Base-by-base conservation (phyloP, 2,888 invertebrate species). In the Merodon equestris region DNA sequence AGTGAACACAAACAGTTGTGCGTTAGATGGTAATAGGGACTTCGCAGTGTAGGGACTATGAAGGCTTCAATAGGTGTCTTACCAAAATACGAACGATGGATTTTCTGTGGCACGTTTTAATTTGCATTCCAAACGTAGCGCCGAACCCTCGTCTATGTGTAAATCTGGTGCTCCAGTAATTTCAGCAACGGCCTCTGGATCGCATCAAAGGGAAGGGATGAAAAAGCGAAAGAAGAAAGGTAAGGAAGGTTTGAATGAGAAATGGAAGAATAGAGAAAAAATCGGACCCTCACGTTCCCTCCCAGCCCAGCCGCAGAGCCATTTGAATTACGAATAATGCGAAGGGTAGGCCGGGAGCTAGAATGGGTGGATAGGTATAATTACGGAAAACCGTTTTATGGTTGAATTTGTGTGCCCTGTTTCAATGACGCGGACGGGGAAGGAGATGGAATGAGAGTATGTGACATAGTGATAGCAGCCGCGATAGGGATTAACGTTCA, bases 51-150 rank as follows among this genome's bases (percentile, higher is more conserved):
- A 40, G 45, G 9, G n/a, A 36, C n/a, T n/a, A n/a, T n/a, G 15
- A 45, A 0, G 34, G 42, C 19, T 17, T 9, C 17, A 1, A 17
- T 54, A 17, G 47, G 50, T 38, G 34, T 81, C 86, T 85, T 85
- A 89, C 89, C 89, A 89, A 85, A 89, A 89, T 10, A 89, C 89
- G 84, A 87, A 89, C 48, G 87, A 85, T 48, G 89, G 89, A 82
- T 87, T 88, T 83, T 89, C 89, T 36, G 89, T 89, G 51, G 89
- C 89, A 76, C 88, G 86, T 83, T 86, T 88, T 53, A 89, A 83
- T 84, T 87, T 89, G 82, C 89, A 89, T 83, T 89, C 88, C 57
- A 89, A 83, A 36, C 87, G 86, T 63, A 89, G 82, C 9, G 88
- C 87, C 47, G 89, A 89, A 53, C 89, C 87, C 83, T 89, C 89